Percentiles rank a stretch among this genome's conserved stretches.
These are phyloP conservation scores for Kryptopterus vitreolus DNA, from an alignment of 2,797 vertebrate species.

Conservation along the genomic window DNA sequence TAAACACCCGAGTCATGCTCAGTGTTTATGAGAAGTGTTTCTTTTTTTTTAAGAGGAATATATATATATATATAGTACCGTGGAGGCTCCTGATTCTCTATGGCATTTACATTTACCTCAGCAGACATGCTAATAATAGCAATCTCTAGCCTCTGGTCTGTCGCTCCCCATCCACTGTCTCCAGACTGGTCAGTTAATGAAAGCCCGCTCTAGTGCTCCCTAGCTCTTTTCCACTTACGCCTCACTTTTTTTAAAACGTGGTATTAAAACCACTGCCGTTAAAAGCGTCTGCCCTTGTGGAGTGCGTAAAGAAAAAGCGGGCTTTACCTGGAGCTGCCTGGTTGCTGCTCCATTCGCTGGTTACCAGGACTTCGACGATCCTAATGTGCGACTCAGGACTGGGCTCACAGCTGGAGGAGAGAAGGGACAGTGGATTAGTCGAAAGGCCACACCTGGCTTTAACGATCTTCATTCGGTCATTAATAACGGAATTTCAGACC, in stretches of 20 bases:
- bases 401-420: slow-evolving; percentile 82
- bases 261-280: slow-evolving; percentile 12
- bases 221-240: background rate
- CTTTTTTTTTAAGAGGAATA: too few species aligned
- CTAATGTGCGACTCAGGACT: slow-evolving; percentile 86
- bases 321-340: slow-evolving; percentile 89
- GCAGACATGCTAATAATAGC: slow-evolving; percentile 40
- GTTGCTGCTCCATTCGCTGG: slow-evolving; percentile 87
- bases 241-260: background rate
- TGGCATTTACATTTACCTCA: slow-evolving; percentile 26
- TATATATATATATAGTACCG: too few species aligned
- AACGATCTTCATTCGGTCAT: too few species aligned
- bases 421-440: background rate
- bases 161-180: slow-evolving; percentile 23
- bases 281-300: background rate
- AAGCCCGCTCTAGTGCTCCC: slow-evolving; percentile 4
- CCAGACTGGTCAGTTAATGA: slow-evolving; percentile 8
- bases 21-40: background rate
- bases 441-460: background rate
- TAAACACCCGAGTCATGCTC: background rate
- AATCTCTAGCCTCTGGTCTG: slow-evolving; percentile 9
- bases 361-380: slow-evolving; percentile 89
- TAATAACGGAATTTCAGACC: background rate
- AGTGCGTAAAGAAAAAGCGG: background rate
- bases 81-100: slow-evolving; percentile 19